phyloP scores from a whole-genome alignment of 2,888 invertebrate genomes.

The Neoitamus cyanurus region DNA sequence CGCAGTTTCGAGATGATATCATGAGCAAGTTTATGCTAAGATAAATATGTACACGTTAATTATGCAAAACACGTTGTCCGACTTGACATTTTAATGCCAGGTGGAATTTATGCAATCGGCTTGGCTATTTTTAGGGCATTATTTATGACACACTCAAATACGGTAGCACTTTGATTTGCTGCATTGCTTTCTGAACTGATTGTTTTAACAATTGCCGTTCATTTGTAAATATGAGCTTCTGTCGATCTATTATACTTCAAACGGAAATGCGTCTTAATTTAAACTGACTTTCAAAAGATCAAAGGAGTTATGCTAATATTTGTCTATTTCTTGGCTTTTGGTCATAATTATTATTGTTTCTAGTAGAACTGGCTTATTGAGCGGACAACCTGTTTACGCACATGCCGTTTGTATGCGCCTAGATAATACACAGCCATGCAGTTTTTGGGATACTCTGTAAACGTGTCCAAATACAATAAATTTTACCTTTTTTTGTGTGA shows the following conservation, averaged over 20 bases:
- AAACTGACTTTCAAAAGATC: not conserved
- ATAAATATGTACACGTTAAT: not conserved
- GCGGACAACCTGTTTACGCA: not conserved
- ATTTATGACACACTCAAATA: not conserved
- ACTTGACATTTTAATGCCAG: not conserved
- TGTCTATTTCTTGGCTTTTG: not conserved
- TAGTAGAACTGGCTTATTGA: not conserved
- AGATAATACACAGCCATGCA: too few species aligned
- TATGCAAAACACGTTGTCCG: not conserved
- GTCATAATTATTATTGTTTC: not conserved
- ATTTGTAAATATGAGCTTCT: not conserved
- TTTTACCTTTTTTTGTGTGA: too few species aligned
- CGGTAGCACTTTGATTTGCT: not conserved
- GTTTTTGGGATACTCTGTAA: too few species aligned
- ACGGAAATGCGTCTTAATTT: not conserved
- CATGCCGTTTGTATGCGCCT: not conserved
- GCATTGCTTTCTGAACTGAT: not conserved
- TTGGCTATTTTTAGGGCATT: not conserved
- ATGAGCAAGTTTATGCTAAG: not conserved
- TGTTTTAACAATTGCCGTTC: not conserved
- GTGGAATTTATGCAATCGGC: not conserved
- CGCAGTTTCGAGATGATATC: not conserved
- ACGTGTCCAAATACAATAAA: too few species aligned
- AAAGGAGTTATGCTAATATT: not conserved
- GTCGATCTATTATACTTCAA: not conserved